phyloP scores from a whole-genome alignment of 2,113 vertebrate species.

The Nicator chloris region DNA sequence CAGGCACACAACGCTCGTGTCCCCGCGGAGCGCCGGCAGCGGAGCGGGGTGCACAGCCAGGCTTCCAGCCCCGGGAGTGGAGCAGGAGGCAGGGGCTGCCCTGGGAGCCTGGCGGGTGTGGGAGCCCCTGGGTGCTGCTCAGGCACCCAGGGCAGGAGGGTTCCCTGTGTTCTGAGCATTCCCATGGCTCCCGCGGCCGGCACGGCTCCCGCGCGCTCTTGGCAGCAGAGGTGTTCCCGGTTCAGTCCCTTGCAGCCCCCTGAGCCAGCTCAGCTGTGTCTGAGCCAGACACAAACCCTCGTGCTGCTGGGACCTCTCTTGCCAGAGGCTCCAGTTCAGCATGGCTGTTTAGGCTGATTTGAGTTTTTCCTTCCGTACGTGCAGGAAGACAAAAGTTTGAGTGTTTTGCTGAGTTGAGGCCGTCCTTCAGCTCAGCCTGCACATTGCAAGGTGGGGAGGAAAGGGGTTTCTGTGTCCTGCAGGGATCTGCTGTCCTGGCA shows the following conservation, averaged over 20 bases:
- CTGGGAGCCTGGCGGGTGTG: not conserved
- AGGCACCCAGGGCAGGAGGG: not conserved
- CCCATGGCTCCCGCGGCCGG: not conserved
- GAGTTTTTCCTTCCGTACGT: not conserved
- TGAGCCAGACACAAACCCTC: not conserved
- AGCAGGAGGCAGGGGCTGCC: not conserved
- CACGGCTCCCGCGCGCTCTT: fast-evolving
- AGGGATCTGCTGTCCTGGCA: not conserved
- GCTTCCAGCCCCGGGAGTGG: not conserved
- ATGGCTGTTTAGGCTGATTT: not conserved
- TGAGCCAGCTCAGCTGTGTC: not conserved
- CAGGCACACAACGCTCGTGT: not conserved
- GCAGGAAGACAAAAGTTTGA: not conserved
- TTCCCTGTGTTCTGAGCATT: fast-evolving
- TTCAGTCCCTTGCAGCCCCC: not conserved
- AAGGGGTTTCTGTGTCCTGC: not conserved
- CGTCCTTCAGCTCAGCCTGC: not conserved
- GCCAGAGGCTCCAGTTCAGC: not conserved
- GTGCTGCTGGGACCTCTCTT: not conserved
- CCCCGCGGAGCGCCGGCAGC: not conserved
- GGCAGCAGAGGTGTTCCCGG: not conserved
- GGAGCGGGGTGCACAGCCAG: not conserved
- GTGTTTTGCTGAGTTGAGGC: not conserved
- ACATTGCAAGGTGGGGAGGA: not conserved
- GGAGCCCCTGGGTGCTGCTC: not conserved